Evolutionary conservation across 2,888 invertebrate species (phyloP).

Genomic region (Carterocephalus palaemon): DNA sequence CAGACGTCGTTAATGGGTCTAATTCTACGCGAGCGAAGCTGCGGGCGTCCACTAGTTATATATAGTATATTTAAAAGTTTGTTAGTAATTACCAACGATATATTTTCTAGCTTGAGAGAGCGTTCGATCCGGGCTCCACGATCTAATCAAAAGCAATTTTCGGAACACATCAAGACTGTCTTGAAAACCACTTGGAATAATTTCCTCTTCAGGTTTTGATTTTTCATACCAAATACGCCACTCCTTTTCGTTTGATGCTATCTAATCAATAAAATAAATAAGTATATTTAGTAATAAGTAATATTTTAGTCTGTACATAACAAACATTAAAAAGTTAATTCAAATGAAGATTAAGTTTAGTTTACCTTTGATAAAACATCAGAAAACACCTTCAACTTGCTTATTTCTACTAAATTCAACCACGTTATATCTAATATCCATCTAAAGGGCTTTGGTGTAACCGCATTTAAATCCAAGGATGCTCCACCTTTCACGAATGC

Average conservation of each 20-base stretch:
- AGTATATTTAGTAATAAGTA: conserved; percentile 5
- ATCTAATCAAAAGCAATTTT: conserved; percentile 91
- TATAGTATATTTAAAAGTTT: not conserved
- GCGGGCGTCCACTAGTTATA: too few species aligned
- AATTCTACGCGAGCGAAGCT: too few species aligned
- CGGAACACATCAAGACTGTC: conserved; percentile 92
- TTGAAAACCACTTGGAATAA: conserved; percentile 93
- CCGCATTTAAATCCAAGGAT: conserved; percentile 94
- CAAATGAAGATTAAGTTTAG: not conserved
- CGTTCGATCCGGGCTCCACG: conserved; percentile 97
- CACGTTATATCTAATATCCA: conserved; percentile 98
- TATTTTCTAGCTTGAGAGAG: conserved; percentile 95
- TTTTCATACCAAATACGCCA: conserved; percentile 96
- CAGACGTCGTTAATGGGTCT: too few species aligned
- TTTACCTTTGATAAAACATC: conserved; percentile 86
- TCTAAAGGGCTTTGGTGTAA: conserved; percentile 93
- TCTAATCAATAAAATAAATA: conserved; percentile 62
- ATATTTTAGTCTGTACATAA: conserved; percentile 2
- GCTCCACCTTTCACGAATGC: conserved; percentile 98
- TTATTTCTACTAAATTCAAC: conserved; percentile 96
- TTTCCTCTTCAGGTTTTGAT: conserved; percentile 94
- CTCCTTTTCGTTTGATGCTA: conserved; percentile 90
- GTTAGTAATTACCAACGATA: conserved; percentile 83
- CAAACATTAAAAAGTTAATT: conserved; percentile 8
- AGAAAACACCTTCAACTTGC: conserved; percentile 87